Percentiles rank a stretch among this genome's conserved stretches.
phyloP scores from a whole-genome alignment of 1,140 invertebrate species.

The Stegodyphus mimosarum region DNA sequence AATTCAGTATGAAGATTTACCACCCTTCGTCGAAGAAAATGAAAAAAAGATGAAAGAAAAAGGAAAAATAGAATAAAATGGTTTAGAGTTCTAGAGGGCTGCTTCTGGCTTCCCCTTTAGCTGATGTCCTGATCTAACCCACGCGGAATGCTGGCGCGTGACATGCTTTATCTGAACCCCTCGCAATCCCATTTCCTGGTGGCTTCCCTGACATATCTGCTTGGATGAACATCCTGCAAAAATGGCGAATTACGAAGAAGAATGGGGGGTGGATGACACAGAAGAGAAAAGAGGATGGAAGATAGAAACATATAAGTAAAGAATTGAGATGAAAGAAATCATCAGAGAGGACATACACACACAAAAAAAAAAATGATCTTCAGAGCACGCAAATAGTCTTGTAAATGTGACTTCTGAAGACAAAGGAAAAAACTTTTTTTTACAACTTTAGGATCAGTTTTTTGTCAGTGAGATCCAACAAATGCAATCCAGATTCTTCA shows the following conservation, averaged over 20 bases:
- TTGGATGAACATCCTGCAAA: slow-evolving; percentile 47
- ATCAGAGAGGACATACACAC: not conserved
- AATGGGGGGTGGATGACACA: not conserved
- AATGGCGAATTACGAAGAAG: slow-evolving; percentile 40
- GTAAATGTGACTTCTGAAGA: too few species aligned
- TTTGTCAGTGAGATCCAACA: too few species aligned
- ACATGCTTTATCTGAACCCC: slow-evolving; percentile 26
- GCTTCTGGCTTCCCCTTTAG: not conserved
- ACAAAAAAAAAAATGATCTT: too few species aligned
- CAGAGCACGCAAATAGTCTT: too few species aligned
- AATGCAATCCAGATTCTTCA: too few species aligned
- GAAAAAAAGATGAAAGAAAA: not conserved
- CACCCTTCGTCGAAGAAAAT: not conserved
- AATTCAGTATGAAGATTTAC: slow-evolving; percentile 1
- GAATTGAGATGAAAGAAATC: slow-evolving; percentile 39
- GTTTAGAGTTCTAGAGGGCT: not conserved
- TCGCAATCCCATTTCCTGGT: slow-evolving; percentile 42
- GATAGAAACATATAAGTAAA: slow-evolving; percentile 18
- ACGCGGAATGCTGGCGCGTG: not conserved
- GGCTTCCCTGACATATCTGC: slow-evolving; percentile 39
- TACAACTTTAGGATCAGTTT: too few species aligned
- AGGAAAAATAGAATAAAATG: not conserved
- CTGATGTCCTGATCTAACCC: not conserved
- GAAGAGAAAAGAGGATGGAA: slow-evolving; percentile 19
- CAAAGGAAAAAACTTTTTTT: too few species aligned